Conservation (phyloP, 1,140 invertebrate species). For the Bombus affinis region DNA sequence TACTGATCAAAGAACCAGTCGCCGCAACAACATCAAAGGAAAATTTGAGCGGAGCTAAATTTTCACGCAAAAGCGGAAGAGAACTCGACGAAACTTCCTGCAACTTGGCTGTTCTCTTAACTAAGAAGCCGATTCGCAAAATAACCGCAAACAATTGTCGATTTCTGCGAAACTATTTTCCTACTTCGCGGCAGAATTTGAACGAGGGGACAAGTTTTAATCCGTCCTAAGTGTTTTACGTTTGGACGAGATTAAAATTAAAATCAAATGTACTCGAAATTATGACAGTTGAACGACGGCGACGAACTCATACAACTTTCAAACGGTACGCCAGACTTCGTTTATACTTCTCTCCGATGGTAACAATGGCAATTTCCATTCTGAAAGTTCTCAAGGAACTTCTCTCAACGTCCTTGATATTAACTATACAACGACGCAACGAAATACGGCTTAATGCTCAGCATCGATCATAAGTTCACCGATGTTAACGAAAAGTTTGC, state of each 20-base stretch:
- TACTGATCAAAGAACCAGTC: neutral
- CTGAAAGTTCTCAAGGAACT: neutral
- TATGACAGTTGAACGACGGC: neutral
- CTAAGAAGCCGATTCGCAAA: neutral
- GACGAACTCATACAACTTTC: neutral
- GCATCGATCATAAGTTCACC: slow-evolving; percentile 51
- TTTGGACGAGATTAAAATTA: neutral
- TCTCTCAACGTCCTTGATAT: slow-evolving; percentile 27
- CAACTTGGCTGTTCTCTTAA: neutral
- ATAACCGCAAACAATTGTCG: slow-evolving; percentile 7
- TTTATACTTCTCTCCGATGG: slow-evolving; percentile 15
- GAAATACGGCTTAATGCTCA: slow-evolving; percentile 26
- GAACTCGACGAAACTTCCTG: neutral
- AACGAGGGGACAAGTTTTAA: neutral
- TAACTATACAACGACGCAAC: slow-evolving; percentile 15
- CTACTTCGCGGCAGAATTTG: no score
- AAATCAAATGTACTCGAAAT: slow-evolving; percentile 9
- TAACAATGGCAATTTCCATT: slow-evolving; percentile 13
- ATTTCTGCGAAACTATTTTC: neutral
- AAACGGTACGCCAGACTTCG: neutral
- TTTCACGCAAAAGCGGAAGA: neutral
- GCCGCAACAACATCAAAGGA: neutral
- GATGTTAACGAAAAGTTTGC: slow-evolving; percentile 54
- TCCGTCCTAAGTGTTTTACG: neutral
- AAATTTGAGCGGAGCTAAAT: neutral